Conservation (phyloP, 2,888 invertebrate genomes). For the Acanthosepion pharaonis region DNA sequence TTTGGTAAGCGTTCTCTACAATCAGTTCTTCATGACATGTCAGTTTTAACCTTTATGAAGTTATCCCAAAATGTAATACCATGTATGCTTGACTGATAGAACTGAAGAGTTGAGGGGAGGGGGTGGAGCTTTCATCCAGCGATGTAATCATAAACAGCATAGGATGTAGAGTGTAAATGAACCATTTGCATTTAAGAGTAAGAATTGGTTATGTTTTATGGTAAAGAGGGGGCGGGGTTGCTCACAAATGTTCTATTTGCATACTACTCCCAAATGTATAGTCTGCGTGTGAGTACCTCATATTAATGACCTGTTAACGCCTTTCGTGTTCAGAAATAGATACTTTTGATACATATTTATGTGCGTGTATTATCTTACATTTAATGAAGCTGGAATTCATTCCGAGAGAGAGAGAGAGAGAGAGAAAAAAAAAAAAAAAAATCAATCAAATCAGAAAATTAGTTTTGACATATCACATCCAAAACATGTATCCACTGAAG, state of each 20-base stretch:
- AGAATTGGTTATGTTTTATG: not conserved
- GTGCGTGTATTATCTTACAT: not conserved
- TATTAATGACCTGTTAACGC: not conserved
- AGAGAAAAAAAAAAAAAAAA: too few species aligned
- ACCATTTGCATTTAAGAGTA: conserved; percentile 40
- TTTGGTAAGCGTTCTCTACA: not conserved
- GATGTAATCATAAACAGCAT: conserved; percentile 36
- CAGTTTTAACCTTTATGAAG: not conserved
- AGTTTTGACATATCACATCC: not conserved
- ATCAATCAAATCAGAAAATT: too few species aligned
- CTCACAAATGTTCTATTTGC: conserved; percentile 1
- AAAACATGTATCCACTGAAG: too few species aligned
- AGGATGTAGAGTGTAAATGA: conserved; percentile 39
- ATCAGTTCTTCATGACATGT: not conserved
- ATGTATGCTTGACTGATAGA: not conserved
- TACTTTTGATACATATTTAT: not conserved
- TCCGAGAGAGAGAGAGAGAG: not conserved
- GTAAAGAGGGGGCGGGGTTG: not conserved
- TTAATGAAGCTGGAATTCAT: not conserved
- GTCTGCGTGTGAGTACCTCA: conserved; percentile 17
- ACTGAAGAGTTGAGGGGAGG: not conserved
- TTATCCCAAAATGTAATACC: conserved; percentile 1
- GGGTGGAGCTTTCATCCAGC: not conserved
- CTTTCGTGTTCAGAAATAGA: not conserved
- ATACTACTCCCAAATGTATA: conserved; percentile 33